Base-by-base conservation (phyloP, 2,113 vertebrate species). In the Rallus limicola region DNA sequence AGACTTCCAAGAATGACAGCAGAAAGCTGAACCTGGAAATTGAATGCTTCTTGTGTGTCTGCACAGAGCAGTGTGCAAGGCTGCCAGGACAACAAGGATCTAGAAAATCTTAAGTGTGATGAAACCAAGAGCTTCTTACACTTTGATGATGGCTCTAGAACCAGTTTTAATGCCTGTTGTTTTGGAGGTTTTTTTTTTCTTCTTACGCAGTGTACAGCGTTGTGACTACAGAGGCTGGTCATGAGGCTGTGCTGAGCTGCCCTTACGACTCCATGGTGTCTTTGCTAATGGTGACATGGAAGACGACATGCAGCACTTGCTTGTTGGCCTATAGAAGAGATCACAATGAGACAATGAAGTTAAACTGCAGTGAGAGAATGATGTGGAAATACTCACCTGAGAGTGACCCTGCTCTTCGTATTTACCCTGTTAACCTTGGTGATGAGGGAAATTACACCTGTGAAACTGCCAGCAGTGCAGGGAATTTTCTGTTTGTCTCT, bases 361-460 rank as follows among this genome's bases (percentile, higher is more conserved):
- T 3, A 58, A 97, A 95, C 52, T 97, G 97, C 65, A 95, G 81
- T 7, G 34, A 79, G 68, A 96, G 70, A 42, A 52, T 96, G 33
- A 95, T 2, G 1, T 98, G 97, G 97, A 50, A 34, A 88, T 86
- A 76, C 52, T 86, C 69, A 65, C 82, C 95, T 71, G 58, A 8
- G 9, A 40, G 16, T 11, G 65, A 82, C 38, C 34, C 33, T 20
- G 7, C 23, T 1, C 95, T 98, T 75, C 68, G 40, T 48, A 96
- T 98, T 74, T n/a, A 58, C 28, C 95, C 94, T 16, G 97, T 97
- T 88, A 33, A 12, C 42, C 52, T 81, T 6, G 3, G 6, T 31
- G 95, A 98, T 55, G 96, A 97, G 10, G 96, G 96, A 23, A 25
- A 38, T 92, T 98, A 98, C 63, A 67, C 0, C 8, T 98, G 98